Conservation (phyloP, 1,140 invertebrate species). For the Medauroidea extradentata region DNA sequence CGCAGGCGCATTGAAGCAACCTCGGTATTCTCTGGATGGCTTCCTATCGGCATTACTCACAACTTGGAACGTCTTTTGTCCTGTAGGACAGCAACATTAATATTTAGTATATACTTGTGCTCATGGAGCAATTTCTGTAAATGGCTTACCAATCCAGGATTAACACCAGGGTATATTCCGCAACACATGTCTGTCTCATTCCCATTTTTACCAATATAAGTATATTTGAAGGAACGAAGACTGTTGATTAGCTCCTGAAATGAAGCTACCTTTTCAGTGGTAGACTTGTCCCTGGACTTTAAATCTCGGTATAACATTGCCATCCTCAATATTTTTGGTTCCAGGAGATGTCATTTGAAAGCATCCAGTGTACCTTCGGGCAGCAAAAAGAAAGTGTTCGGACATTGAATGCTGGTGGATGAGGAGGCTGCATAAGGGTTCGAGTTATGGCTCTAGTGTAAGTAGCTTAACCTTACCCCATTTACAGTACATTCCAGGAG, state of each 20-base stretch:
- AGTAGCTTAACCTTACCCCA: too few species aligned
- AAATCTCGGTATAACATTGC: slow-evolving; percentile 21
- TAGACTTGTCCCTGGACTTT: slow-evolving; percentile 9
- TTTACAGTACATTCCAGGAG: too few species aligned
- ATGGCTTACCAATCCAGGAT: too few species aligned
- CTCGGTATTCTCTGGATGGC: background rate
- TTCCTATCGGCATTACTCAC: too few species aligned
- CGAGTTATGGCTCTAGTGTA: too few species aligned
- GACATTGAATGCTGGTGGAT: slow-evolving; percentile 15
- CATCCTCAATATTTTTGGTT: slow-evolving; percentile 27
- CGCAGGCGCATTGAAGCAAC: slow-evolving; percentile 21
- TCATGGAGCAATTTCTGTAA: too few species aligned
- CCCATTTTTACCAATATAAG: slow-evolving; percentile 14
- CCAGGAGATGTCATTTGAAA: slow-evolving; percentile 31
- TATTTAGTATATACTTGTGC: slow-evolving; percentile 21
- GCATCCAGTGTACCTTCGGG: slow-evolving; percentile 23
- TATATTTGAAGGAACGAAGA: slow-evolving; percentile 18
- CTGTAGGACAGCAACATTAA: slow-evolving; percentile 26
- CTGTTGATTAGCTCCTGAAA: slow-evolving; percentile 7
- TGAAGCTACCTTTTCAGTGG: slow-evolving; percentile 13
- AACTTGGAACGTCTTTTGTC: background rate
- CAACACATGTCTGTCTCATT: too few species aligned
- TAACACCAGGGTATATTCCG: too few species aligned
- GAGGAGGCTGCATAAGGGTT: slow-evolving; percentile 17
- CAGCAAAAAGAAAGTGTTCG: slow-evolving; percentile 19